Evolutionary conservation across 2,888 invertebrate species (phyloP), one percentile per base, ranked within the genome.

Genomic region (Noctua fimbriata): DNA sequence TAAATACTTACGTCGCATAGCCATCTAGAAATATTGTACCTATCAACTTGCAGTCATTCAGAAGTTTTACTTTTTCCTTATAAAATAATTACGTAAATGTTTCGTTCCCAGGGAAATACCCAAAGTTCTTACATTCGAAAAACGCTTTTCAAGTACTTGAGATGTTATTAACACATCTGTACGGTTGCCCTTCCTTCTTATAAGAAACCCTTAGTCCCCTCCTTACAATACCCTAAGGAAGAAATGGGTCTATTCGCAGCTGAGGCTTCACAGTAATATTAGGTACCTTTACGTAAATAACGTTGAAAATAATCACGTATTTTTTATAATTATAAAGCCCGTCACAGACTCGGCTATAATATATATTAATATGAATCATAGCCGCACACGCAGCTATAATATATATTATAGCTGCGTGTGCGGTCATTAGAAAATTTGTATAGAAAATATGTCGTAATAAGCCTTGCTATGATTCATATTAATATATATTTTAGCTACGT

Each of bases 111-210:
- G n/a, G 28, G 41, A 71, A 71, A 84, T 52, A 58, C n/a, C 32
- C 32, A 44, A 80, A 69, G 63, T 63, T 79, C 36, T 71, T 80
- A 80, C 36, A 83, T 75, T 52, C 63, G 67, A 28, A 75, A 75
- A 80, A 72, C 81, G 81, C 52, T 78, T 78, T 80, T 79, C 49
- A 66, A 76, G 78, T 60, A 71, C 73, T 72, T 75, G 58, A 69
- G 65, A 75, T 84, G 65, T 76, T 78, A 81, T 65, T 83, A 74
- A 69, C 63, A 75, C 69, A 71, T 76, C 60, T 78, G 67, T 49
- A 70, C 24, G 76, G 67, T 69, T 80, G 67, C 70, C 79, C 21
- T 66, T 69, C 47, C 72, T 60, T 49, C 55, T 65, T 75, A 73
- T 47, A 73, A 79, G 65, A 60, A 80, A 65, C 81, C 71, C 47